Conservation (phyloP, 2,797 vertebrate genomes). For the Coreius guichenoti region DNA sequence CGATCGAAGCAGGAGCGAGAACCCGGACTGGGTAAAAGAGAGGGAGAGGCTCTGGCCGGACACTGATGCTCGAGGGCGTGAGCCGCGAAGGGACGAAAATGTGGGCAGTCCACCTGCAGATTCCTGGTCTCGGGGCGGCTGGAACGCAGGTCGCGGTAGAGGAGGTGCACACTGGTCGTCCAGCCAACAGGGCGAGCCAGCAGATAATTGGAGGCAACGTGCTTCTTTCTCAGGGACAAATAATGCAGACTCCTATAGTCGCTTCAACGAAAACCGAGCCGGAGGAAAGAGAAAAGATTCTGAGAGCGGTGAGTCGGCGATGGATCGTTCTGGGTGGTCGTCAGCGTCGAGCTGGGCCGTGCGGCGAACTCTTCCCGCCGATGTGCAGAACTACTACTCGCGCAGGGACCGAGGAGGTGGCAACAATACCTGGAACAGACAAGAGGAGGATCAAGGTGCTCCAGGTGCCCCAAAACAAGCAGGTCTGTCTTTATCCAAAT, state of each 20-base stretch:
- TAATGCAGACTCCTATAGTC: conserved; percentile 85
- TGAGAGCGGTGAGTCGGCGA: conserved; percentile 80
- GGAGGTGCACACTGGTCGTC: conserved; percentile 75
- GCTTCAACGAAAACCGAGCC: conserved; percentile 86
- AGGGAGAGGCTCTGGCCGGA: conserved; percentile 84
- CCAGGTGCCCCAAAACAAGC: conserved; percentile 75
- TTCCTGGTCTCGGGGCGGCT: conserved; percentile 79
- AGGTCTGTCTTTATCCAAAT: conserved; percentile 35
- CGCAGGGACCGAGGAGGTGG: conserved; percentile 84
- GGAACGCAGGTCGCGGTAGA: conserved; percentile 78
- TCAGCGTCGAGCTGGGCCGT: conserved; percentile 97
- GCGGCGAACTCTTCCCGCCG: conserved; percentile 93
- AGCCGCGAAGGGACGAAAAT: conserved; percentile 78
- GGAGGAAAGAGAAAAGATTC: conserved; percentile 85
- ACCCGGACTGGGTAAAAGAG: conserved; percentile 92
- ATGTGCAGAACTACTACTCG: conserved; percentile 97
- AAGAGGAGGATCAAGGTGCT: conserved; percentile 84
- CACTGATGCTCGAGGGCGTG: conserved; percentile 76
- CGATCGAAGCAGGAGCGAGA: conserved; percentile 82
- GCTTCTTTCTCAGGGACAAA: conserved; percentile 90
- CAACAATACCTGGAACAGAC: conserved; percentile 84
- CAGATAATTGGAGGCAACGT: conserved; percentile 87
- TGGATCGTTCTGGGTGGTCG: conserved; percentile 97
- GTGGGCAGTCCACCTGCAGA: conserved; percentile 80
- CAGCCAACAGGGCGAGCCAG: conserved; percentile 80